Evolutionary conservation across 2,888 invertebrate genomes (phyloP).

Genomic region (Heteromyza rotundicornis): DNA sequence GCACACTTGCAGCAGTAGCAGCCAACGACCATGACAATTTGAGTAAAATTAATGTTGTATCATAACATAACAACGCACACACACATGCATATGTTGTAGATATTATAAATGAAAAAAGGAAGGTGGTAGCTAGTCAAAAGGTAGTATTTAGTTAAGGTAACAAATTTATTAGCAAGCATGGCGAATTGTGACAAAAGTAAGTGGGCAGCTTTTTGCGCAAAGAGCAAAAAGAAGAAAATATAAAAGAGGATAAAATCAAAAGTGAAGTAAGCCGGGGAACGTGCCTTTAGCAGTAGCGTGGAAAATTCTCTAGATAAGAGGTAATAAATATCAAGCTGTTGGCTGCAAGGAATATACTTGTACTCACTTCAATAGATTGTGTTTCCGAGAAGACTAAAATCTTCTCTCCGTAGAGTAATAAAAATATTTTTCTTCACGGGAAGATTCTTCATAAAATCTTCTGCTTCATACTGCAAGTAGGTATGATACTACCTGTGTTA

Average conservation of each 20-base stretch:
- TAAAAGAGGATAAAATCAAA: no score
- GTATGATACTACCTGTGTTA: background rate
- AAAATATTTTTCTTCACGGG: background rate
- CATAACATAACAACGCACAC: background rate
- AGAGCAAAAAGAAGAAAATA: no score
- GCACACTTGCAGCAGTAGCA: slow-evolving; percentile 23
- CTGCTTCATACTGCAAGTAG: no score
- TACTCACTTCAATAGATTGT: background rate
- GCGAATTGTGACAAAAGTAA: slow-evolving; percentile 2
- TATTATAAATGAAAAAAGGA: slow-evolving; percentile 15
- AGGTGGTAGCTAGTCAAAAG: slow-evolving; percentile 19
- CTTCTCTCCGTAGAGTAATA: background rate
- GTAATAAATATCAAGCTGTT: background rate
- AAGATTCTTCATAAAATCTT: background rate
- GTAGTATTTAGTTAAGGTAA: background rate
- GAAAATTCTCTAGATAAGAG: no score
- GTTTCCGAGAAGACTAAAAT: background rate
- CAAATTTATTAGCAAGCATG: background rate
- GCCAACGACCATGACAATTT: slow-evolving; percentile 4
- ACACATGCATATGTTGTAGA: background rate
- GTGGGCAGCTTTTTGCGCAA: background rate
- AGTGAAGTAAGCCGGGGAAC: background rate
- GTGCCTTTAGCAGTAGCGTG: background rate
- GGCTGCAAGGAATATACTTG: background rate
- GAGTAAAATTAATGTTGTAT: background rate